Conservation (phyloP, 2,888 invertebrate species). For the Nezara viridula region DNA sequence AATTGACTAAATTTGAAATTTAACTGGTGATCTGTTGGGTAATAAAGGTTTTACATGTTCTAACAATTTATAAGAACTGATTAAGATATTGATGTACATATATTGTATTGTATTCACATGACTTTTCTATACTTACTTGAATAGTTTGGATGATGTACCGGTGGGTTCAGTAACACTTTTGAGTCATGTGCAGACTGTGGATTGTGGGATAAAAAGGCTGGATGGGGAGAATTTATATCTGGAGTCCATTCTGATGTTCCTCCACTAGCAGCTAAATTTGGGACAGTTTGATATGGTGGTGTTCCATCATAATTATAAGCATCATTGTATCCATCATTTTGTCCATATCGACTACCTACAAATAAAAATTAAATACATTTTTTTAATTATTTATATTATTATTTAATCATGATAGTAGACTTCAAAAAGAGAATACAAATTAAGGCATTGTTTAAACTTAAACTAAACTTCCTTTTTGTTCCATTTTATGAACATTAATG, state of each 20-base stretch:
- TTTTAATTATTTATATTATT: too few species aligned
- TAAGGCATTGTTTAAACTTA: too few species aligned
- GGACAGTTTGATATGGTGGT: slow-evolving; percentile 82
- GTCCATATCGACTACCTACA: slow-evolving; percentile 69
- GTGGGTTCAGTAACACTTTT: slow-evolving; percentile 74
- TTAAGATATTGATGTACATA: not conserved
- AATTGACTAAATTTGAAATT: too few species aligned
- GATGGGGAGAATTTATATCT: slow-evolving; percentile 66
- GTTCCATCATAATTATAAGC: slow-evolving; percentile 74
- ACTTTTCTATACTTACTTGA: slow-evolving; percentile 67
- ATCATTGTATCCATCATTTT: slow-evolving; percentile 72
- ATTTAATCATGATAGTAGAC: too few species aligned
- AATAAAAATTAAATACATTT: not conserved
- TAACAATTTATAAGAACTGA: not conserved
- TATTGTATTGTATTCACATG: not conserved
- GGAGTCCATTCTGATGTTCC: slow-evolving; percentile 64
- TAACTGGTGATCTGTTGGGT: not conserved
- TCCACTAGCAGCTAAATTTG: slow-evolving; percentile 70
- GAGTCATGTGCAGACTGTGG: slow-evolving; percentile 72
- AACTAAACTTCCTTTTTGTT: too few species aligned
- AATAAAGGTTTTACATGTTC: not conserved
- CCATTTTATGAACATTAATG: too few species aligned
- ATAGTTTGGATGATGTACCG: slow-evolving; percentile 74
- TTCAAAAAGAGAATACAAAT: too few species aligned
- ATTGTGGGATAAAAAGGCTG: slow-evolving; percentile 70